Evolutionary conservation across 2,888 invertebrate species (phyloP).

Genomic region (Limnephilus lunatus): DNA sequence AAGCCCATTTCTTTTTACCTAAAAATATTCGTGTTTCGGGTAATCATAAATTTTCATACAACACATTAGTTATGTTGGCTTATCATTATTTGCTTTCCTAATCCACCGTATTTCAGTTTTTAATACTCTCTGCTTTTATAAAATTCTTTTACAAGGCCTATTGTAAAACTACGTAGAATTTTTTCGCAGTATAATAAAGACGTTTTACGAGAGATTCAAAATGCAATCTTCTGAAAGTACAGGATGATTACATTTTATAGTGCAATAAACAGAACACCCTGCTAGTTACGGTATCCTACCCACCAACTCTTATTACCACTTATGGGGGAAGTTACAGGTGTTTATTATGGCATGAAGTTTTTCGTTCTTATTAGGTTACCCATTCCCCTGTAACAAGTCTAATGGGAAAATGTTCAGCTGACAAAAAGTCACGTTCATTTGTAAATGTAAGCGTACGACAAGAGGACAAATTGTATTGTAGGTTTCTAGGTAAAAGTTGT

Average conservation of each 20-base stretch:
- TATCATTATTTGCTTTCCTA: not conserved
- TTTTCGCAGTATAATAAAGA: not conserved
- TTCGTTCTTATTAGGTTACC: conserved; percentile 19
- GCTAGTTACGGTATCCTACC: not conserved
- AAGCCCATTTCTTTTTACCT: not conserved
- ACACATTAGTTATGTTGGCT: not conserved
- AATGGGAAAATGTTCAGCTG: conserved; percentile 47
- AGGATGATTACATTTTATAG: conserved; percentile 22
- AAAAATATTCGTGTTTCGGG: not conserved
- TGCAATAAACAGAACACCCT: conserved; percentile 16
- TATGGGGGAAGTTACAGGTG: conserved; percentile 24
- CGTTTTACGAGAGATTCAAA: not conserved
- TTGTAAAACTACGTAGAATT: not conserved
- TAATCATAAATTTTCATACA: not conserved
- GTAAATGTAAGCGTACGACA: not conserved
- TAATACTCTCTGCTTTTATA: not conserved
- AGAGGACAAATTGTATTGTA: not conserved
- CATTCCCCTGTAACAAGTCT: conserved; percentile 40
- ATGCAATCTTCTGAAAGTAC: not conserved
- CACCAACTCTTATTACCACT: conserved; percentile 36
- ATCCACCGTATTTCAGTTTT: not conserved
- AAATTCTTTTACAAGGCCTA: not conserved
- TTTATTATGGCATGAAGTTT: conserved; percentile 30
- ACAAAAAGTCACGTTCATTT: conserved; percentile 48
- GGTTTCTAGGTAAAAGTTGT: not conserved